Base-by-base conservation (phyloP, 2,113 vertebrate species). In the Globicephala melas region DNA sequence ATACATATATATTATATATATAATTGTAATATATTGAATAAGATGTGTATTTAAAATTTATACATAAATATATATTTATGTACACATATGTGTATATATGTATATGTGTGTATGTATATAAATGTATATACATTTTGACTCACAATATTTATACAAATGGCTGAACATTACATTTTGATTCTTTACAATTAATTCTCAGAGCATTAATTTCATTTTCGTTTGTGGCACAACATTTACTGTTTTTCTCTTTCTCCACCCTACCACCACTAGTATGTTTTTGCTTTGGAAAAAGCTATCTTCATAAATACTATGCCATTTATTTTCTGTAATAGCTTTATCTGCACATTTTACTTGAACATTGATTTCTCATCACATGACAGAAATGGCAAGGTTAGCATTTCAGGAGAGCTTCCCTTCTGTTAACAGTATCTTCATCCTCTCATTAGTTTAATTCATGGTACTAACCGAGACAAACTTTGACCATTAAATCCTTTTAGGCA, bases 391-490 rank as follows among this genome's bases (percentile, higher is more conserved):
- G 93, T 77, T 96, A 91, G 44, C 33, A 53, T 92, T 96, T 96
- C 80, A 91, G 71, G 53, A 95, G 93, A 89, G 55, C 26, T 41
- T 44, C 28, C 87, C 91, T 86, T 89, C 50, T 83, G 7, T 95
- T 95, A 88, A 94, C 31, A 58, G 33, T 90, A 28, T 95, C 58
- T 96, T 92, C 36, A 89, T 94, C 71, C 15, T 92, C 67, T 97
- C 41, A 53, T 92, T 97, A 95, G 62, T 94, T 97, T 92, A 94
- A 90, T 96, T 97, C 96, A 96, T 60, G 36, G 60, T 95, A 96
- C 93, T 94, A 91, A 96, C 92, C 10, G 76, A 93, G 82, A 87
- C 60, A 91, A 13, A 62, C 73, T 97, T 58, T 96, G 91, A 90
- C 95, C 12, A 84, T 92, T 97, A 80, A 96, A 91, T 92, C 50